Evolutionary conservation across 2,888 invertebrate species (phyloP), one percentile per base, ranked within the genome.

Genomic region (Epirrhoe tristata): DNA sequence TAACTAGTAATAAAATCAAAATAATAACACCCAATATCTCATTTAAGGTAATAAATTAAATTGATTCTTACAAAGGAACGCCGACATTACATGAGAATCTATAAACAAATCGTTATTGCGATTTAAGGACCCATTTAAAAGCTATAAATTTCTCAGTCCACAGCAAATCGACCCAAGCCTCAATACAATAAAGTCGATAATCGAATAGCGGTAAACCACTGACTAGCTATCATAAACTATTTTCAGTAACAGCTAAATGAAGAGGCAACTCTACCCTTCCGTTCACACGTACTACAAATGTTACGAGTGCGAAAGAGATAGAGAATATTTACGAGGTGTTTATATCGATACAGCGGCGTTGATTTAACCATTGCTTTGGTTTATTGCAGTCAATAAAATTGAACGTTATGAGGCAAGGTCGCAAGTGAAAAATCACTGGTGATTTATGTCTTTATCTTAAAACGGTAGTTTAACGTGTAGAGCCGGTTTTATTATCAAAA

Each of bases 361-460:
- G 93, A 92, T 93, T 90, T 91, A 92, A 92, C 89, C 91, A 93
- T 91, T 92, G 90, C 90, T 89, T 91, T 93, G 85, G 89, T 93
- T 91, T 92, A 93, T 93, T 90, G 90, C 89, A 91, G 89, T 90
- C 93, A 91, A 93, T 93, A 93, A 93, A 93, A 91, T 90, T 93
- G 88, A 91, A 88, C 87, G 91, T 91, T 94, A 93, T 91, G 91
- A 93, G 92, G 88, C 93, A 94, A 93, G 93, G 93, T 90, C 93
- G 91, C 83, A 83, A 83, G 86, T 87, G 90, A 90, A 90, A 90
- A 87, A 90, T 86, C 79, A 82, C 81, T 71, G 81, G 36, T 89
- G 88, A 92, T 91, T 92, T 87, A 91, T 90, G 90, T 87, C 91
- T 93, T 89, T 75, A 91, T 92, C 83, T 86, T 77, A 77, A 74